A percentile compares a stretch with the other conserved stretches of the same genome.
These are phyloP conservation scores for Diaphora mendica DNA, from an alignment of 2,888 invertebrate genomes.

Conservation along the genomic window DNA sequence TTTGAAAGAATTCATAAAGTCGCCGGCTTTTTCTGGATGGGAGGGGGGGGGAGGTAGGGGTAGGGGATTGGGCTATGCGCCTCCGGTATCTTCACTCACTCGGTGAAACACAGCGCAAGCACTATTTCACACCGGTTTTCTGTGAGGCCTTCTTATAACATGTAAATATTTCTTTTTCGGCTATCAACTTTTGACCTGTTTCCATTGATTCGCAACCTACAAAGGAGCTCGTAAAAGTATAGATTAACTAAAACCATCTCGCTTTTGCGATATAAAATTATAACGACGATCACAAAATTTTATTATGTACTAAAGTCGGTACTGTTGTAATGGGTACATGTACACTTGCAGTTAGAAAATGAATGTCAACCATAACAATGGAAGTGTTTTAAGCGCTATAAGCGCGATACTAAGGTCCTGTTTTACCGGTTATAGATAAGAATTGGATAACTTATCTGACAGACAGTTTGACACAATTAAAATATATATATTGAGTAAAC, in stretches of 20 bases:
- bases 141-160: background rate
- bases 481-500: too few species aligned
- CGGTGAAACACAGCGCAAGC: too few species aligned
- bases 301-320: slow-evolving; percentile 10
- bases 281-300: slow-evolving; percentile 12
- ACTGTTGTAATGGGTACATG: background rate
- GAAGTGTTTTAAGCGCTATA: background rate
- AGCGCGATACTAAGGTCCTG: too few species aligned
- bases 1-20: background rate
- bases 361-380: background rate
- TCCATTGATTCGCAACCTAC: background rate
- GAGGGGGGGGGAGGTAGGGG: too few species aligned
- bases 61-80: too few species aligned
- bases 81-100: too few species aligned
- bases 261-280: slow-evolving; percentile 4
- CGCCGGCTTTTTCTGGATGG: too few species aligned
- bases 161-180: background rate
- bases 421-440: too few species aligned
- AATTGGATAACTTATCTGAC: too few species aligned
- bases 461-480: too few species aligned
- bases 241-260: slow-evolving; percentile 7
- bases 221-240: slow-evolving; percentile 7
- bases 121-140: too few species aligned
- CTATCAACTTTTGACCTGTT: background rate
- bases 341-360: background rate